Evolutionary conservation across 2,113 vertebrate species (phyloP).

Genomic region (Ciconia boyciana): DNA sequence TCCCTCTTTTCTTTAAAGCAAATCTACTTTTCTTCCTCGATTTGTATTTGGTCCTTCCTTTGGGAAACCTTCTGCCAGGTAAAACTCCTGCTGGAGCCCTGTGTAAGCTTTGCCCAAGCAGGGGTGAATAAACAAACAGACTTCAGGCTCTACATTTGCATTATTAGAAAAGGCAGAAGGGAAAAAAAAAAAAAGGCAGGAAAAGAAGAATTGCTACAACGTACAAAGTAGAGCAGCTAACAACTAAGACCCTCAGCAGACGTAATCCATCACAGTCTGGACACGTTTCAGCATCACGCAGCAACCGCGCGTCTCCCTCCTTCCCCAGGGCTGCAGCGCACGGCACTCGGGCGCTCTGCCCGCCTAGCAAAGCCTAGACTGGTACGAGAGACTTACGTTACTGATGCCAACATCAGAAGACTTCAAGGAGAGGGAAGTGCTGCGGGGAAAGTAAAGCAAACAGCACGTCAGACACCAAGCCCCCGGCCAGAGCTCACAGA

Average conservation of each 20-base stretch:
- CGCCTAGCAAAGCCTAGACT: background rate
- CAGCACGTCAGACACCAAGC: background rate
- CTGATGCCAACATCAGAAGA: constrained; percentile 48
- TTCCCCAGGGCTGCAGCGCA: background rate
- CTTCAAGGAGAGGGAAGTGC: constrained; percentile 4
- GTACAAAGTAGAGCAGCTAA: background rate
- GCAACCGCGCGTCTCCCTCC: background rate
- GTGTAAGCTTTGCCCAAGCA: background rate
- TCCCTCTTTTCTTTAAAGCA: background rate
- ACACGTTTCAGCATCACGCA: background rate
- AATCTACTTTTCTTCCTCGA: background rate
- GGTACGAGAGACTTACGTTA: background rate
- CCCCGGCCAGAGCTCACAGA: background rate
- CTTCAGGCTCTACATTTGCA: background rate
- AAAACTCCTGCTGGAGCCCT: background rate
- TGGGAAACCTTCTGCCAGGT: background rate
- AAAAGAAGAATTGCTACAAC: background rate
- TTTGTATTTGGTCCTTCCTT: background rate
- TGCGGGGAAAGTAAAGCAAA: background rate
- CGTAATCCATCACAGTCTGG: background rate
- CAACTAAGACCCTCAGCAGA: background rate
- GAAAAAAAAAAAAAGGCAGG: background rate
- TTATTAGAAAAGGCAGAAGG: background rate
- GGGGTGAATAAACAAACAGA: background rate
- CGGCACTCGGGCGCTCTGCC: background rate